A percentile compares a stretch with the other conserved stretches of the same genome.
Evolutionary conservation across 2,113 vertebrate genomes (phyloP).

Genomic region (Elaphurus davidianus): DNA sequence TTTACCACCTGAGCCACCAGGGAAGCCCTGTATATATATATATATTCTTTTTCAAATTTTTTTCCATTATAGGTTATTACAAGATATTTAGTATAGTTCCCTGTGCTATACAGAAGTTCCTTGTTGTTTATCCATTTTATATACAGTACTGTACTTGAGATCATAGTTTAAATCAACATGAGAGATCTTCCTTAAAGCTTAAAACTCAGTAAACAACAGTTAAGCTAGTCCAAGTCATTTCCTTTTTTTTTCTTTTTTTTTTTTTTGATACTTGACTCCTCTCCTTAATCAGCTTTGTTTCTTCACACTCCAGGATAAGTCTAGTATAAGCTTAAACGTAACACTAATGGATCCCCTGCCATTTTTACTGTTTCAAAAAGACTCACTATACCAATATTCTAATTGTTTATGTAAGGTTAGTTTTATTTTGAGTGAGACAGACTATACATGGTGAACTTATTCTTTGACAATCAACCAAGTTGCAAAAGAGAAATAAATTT

Average conservation of each 20-base stretch:
- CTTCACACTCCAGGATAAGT: neutral
- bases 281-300: neutral
- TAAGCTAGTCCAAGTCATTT: neutral
- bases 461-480: neutral
- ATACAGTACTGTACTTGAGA: neutral
- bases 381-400: neutral
- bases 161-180: neutral
- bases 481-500: neutral
- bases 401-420: neutral
- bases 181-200: neutral
- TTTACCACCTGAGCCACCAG: neutral
- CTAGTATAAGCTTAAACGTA: neutral
- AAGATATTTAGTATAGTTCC: neutral
- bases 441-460: neutral
- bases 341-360: neutral
- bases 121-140: neutral
- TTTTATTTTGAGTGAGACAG: neutral
- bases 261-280: neutral
- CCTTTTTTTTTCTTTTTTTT: neutral
- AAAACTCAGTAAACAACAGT: neutral
- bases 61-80: neutral
- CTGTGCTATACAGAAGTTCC: neutral
- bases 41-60: neutral
- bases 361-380: neutral
- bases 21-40: neutral